Evolutionary conservation across 37 sponge, comb jelly and placozoan species (phyloP).

Genomic region (Mnemiopsis leidyi): DNA sequence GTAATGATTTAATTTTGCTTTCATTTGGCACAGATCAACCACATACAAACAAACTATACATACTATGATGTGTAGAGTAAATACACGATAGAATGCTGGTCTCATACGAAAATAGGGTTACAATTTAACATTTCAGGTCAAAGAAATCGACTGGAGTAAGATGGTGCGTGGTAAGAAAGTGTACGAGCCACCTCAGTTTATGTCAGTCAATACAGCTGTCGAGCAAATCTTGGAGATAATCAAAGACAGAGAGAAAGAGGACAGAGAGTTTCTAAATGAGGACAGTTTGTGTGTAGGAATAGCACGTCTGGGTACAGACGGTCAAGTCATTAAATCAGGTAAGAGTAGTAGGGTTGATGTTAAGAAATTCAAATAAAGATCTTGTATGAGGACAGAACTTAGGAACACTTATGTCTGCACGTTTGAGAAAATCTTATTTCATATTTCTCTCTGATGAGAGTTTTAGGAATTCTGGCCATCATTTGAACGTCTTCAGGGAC

Average conservation of each 20-base stretch:
- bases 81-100: too few relatives aligned
- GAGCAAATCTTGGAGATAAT: slow-evolving; percentile 77
- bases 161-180: slow-evolving; percentile 76
- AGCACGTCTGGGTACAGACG: slow-evolving; percentile 83
- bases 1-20: neutral
- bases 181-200: slow-evolving; percentile 87
- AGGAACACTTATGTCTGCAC: too few relatives aligned
- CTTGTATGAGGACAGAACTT: too few relatives aligned
- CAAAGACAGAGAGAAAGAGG: slow-evolving; percentile 58
- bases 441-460: neutral
- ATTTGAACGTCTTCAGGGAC: slow-evolving; percentile 60
- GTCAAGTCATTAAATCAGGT: slow-evolving; percentile 72
- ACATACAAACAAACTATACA: neutral
- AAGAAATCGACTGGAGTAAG: slow-evolving; percentile 57
- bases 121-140: slow-evolving; percentile 18
- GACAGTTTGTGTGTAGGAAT: slow-evolving; percentile 79
- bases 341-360: too few relatives aligned
- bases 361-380: too few relatives aligned
- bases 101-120: too few relatives aligned
- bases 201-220: slow-evolving; percentile 80
- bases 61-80: neutral
- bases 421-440: too few relatives aligned
- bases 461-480: too few relatives aligned
- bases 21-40: neutral
- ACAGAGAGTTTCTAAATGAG: slow-evolving; percentile 52